Conservation (phyloP, 2,113 vertebrate species). For the Neolamprologus longior region DNA sequence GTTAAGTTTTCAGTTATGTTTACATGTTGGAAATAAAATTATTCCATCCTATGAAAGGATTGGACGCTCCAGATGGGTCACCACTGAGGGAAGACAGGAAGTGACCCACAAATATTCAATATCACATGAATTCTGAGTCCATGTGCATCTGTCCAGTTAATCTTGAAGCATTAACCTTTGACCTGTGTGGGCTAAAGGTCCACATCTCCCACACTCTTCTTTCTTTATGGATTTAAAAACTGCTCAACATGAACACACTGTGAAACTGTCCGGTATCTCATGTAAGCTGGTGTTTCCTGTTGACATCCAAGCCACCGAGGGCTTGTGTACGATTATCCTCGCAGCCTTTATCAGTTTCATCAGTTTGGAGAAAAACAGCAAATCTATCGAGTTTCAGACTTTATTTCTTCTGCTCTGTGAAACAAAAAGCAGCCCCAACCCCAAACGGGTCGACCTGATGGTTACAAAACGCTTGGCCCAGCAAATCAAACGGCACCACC, state of each 20-base stretch:
- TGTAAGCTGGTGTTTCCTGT: not conserved
- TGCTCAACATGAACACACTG: not conserved
- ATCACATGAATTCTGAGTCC: not conserved
- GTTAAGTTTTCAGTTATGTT: not conserved
- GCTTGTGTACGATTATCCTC: rapidly evolving
- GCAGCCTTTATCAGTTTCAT: not conserved
- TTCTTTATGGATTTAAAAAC: not conserved
- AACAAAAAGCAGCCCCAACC: not conserved
- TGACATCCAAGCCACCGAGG: not conserved
- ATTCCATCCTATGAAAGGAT: not conserved
- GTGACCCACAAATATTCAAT: not conserved
- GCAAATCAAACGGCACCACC: not conserved
- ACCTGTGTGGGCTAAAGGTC: not conserved
- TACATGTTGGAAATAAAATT: not conserved
- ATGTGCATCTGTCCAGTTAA: not conserved
- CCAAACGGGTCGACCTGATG: not conserved
- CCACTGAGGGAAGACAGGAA: not conserved
- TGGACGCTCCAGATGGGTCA: not conserved
- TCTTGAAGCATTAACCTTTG: not conserved
- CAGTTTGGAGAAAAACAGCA: not conserved
- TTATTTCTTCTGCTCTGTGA: not conserved
- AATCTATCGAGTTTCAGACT: not conserved
- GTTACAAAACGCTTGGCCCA: not conserved
- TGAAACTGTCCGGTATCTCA: rapidly evolving
- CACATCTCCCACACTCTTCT: not conserved